Evolutionary conservation across 2,113 vertebrate genomes (phyloP).

Genomic region (Bubo blakistoni): DNA sequence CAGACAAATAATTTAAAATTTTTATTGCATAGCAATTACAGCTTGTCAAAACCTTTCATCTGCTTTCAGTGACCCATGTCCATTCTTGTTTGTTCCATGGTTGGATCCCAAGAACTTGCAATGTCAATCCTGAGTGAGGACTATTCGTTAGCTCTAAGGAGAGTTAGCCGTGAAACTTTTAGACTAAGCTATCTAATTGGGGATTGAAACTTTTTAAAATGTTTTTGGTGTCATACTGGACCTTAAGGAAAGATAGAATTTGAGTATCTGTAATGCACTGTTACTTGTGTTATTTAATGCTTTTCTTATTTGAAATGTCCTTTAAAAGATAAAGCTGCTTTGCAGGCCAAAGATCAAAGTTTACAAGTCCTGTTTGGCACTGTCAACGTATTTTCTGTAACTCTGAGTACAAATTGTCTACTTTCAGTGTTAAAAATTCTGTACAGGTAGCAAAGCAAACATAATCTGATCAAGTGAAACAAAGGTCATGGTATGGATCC

Average conservation of each 20-base stretch:
- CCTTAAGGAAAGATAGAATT: background rate
- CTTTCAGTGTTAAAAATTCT: background rate
- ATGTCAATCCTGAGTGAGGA: background rate
- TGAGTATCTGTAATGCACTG: background rate
- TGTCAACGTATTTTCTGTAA: background rate
- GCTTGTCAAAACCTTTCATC: background rate
- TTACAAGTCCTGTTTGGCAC: background rate
- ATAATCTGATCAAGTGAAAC: background rate
- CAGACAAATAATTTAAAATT: background rate
- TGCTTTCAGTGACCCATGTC: background rate
- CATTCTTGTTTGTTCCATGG: background rate
- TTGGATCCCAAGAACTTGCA: background rate
- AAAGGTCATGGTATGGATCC: background rate
- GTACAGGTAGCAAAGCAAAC: background rate
- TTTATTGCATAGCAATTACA: background rate
- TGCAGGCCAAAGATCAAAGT: background rate
- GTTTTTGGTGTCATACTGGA: background rate
- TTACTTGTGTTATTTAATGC: background rate
- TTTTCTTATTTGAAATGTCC: background rate
- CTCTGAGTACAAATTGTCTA: background rate
- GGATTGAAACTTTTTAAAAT: background rate
- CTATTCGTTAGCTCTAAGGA: background rate
- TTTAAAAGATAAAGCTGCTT: background rate
- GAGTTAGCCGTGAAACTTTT: background rate
- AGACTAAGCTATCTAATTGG: background rate